These are phyloP conservation scores for Chymomyza costata DNA, from an alignment of 1,140 invertebrate species.

Conservation along the genomic window DNA sequence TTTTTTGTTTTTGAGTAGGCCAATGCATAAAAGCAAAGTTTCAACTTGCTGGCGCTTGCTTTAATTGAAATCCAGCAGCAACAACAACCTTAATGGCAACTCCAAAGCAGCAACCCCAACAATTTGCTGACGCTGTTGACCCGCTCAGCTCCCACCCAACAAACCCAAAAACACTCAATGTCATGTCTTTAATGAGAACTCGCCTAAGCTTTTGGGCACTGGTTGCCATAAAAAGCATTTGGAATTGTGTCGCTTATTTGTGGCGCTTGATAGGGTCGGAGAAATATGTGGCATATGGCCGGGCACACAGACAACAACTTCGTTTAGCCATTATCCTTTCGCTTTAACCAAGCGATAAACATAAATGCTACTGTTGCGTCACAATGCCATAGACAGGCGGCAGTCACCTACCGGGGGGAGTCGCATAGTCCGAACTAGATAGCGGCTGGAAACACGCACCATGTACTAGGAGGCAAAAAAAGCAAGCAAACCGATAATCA, in stretches of 20 bases:
- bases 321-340: constrained; percentile 50
- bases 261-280: no score
- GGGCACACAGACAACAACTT: constrained; percentile 3
- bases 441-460: no score
- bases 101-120: constrained; percentile 19
- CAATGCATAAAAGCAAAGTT: constrained; percentile 32
- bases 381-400: constrained; percentile 43
- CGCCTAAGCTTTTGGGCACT: constrained; percentile 11
- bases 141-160: background rate
- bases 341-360: constrained; percentile 58
- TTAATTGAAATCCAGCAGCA: constrained; percentile 28
- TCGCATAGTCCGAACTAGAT: constrained; percentile 5
- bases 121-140: constrained; percentile 14
- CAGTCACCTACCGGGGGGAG: constrained; percentile 1
- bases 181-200: constrained; percentile 10
- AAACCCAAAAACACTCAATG: background rate
- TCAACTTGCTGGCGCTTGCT: constrained; percentile 10
- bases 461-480: no score
- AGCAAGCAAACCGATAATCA: constrained; percentile 60
- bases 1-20: no score
- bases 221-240: constrained; percentile 27
- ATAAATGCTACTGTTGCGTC: constrained; percentile 47
- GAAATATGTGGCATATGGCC: background rate
- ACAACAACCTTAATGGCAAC: no score
- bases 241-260: constrained; percentile 9